Evolutionary conservation across 37 sponge, comb jelly and placozoan genomes (phyloP).

Genomic region (Crambe crambe): DNA sequence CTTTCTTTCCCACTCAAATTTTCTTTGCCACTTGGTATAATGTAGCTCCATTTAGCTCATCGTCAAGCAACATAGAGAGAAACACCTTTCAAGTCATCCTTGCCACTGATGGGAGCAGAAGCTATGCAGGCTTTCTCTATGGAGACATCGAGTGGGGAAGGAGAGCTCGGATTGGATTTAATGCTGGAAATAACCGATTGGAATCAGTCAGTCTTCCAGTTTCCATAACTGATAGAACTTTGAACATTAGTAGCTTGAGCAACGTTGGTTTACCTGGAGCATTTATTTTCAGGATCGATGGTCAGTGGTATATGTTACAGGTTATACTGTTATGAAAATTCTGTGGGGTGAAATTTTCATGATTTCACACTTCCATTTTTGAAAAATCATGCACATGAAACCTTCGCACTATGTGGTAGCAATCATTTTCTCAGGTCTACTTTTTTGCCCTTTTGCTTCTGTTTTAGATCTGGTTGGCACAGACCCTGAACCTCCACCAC

Average conservation of each 20-base stretch:
- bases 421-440: background rate
- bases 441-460: too few relatives aligned
- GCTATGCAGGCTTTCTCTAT: background rate
- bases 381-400: too few relatives aligned
- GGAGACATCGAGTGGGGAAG: background rate
- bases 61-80: background rate
- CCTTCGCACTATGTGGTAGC: too few relatives aligned
- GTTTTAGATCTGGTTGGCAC: too few relatives aligned
- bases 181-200: background rate
- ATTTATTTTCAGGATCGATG: background rate
- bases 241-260: background rate
- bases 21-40: background rate
- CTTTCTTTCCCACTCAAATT: background rate
- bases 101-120: background rate
- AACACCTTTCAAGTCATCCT: constrained; percentile 8
- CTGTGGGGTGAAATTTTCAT: too few relatives aligned
- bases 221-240: background rate
- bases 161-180: constrained; percentile 14
- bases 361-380: too few relatives aligned
- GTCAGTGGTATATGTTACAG: too few relatives aligned
- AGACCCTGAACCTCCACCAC: too few relatives aligned
- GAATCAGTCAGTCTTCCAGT: too few relatives aligned
- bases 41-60: background rate
- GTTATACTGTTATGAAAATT: too few relatives aligned
- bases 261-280: background rate